Evolutionary conservation across 1,140 invertebrate genomes (phyloP), one percentile per base, ranked within the genome.

Genomic region (Drosophila tani): DNA sequence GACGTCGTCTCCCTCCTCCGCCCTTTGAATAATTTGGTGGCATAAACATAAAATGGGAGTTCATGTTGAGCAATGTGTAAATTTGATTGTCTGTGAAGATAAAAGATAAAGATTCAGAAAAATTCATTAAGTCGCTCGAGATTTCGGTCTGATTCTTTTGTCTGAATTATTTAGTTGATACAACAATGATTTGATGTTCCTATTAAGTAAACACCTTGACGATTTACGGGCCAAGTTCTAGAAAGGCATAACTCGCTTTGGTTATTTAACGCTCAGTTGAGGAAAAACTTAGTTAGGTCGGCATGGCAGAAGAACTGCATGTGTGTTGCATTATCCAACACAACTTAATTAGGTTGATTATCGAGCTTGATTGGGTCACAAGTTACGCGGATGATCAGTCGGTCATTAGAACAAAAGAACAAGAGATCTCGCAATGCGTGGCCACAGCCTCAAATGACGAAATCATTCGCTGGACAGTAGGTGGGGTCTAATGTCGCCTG

Each of bases 11-110:
- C 21, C 21, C 21, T 24, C 43, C 19, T 24, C 43, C 19, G 40
- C 45, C 38, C 29, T 55, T 67, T 38, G 62, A 69, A 66, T 53
- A 51, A 53, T 69, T 69, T 24, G n/a, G 40, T 29, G 46, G 47
- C 32, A 17, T 41, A 43, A 43, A 68, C 32, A 11, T 41, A 50
- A 43, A 68, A 35, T 66, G 40, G 21, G 62, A 51, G 38, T 53
- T 67, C 63, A 70, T 53, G 63, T 67, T 70, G 63, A 21, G 63
- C 67, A 70, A 67, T 67, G 67, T 70, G 63, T 68, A 35, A 67
- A 70, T 70, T 55, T 53, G 63, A 67, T 70, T 67, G 67, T 67
- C 27, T 51, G 46, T n/a, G 29, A 27, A 50, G 66, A 68, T 68
- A 47, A 11, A 29, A 41, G 67, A 15, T 45, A 49, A 12, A 41